These are phyloP conservation scores for Acanthosepion lycidas DNA, from an alignment of 2,888 invertebrate species.

Conservation along the genomic window DNA sequence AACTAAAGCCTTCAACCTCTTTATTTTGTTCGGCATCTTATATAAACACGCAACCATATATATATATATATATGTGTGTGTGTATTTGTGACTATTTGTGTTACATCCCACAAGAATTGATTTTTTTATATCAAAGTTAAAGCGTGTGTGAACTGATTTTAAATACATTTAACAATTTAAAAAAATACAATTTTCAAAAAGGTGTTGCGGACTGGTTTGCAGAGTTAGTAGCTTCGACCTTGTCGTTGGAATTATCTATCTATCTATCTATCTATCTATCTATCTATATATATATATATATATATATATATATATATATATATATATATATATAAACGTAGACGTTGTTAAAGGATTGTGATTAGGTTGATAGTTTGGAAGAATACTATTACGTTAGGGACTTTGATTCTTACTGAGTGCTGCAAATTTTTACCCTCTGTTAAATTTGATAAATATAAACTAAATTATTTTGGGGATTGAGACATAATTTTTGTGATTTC, in stretches of 20 bases:
- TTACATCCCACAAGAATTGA: neutral
- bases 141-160: too few relatives aligned
- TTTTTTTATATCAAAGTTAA: neutral
- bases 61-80: too few relatives aligned
- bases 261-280: neutral
- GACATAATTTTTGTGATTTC: neutral
- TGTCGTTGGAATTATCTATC: neutral
- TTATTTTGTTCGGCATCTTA: too few relatives aligned
- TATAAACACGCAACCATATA: too few relatives aligned
- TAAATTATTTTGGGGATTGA: neutral
- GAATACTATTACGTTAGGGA: neutral
- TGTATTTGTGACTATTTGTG: neutral
- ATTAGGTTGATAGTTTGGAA: neutral
- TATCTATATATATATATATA: constrained; percentile 24
- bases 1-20: neutral
- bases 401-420: neutral
- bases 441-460: neutral
- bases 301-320: constrained; percentile 25
- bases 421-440: neutral
- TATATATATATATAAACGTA: neutral
- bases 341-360: neutral
- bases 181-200: too few relatives aligned
- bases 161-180: too few relatives aligned
- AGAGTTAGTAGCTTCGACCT: neutral
- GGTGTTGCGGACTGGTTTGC: too few relatives aligned